Percentiles rank a stretch among this genome's conserved stretches.
Conservation (phyloP, 2,888 invertebrate genomes). For the Aphodius sticticus region DNA sequence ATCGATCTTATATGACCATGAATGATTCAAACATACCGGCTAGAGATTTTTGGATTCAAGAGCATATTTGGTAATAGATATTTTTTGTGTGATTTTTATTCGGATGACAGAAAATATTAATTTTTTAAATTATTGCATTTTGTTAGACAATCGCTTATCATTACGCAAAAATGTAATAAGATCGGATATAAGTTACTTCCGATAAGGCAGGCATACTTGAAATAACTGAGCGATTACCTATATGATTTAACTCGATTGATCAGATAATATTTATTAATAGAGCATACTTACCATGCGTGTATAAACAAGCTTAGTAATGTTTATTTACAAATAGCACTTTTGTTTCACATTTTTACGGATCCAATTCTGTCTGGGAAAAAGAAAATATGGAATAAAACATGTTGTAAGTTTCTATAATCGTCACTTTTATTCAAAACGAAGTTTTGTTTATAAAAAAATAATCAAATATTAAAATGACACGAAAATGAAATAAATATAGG, state of each 20-base stretch:
- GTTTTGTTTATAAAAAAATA: neutral
- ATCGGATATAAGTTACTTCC: too few species aligned
- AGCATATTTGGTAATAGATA: neutral
- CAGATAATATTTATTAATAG: neutral
- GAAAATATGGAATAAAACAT: neutral
- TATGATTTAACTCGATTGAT: too few species aligned
- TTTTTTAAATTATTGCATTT: too few species aligned
- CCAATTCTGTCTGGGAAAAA: neutral
- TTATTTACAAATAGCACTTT: neutral
- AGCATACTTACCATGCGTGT: neutral
- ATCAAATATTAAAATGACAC: slow-evolving; percentile 4
- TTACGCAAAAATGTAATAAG: too few species aligned
- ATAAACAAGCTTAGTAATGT: neutral
- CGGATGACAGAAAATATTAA: too few species aligned
- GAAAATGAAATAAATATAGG: slow-evolving; percentile 12
- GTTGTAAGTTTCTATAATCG: neutral
- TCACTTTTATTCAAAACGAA: slow-evolving; percentile 8
- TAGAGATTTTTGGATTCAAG: neutral
- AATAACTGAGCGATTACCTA: too few species aligned
- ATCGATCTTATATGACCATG: neutral
- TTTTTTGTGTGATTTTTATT: neutral
- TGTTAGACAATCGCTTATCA: too few species aligned
- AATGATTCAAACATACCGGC: neutral
- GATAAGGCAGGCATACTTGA: too few species aligned
- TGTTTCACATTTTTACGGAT: too few species aligned